These are phyloP conservation scores for Gymnorhina tibicen DNA, from an alignment of 2,113 vertebrate genomes.

Conservation along the genomic window DNA sequence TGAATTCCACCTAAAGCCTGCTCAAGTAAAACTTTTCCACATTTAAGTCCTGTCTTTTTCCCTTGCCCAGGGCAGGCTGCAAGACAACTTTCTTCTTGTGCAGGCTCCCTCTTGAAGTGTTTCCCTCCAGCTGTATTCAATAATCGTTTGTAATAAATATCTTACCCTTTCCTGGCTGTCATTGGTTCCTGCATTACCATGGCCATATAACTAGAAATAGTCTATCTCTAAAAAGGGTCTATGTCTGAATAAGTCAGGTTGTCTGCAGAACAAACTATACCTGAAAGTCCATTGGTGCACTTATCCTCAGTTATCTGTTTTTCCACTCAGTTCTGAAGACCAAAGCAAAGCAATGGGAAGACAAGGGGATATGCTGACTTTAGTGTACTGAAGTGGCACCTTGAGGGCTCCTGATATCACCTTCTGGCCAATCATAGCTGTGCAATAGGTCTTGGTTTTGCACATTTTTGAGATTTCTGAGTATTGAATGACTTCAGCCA, in stretches of 20 bases:
- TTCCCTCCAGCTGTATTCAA: not conserved
- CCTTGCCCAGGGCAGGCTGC: not conserved
- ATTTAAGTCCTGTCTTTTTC: not conserved
- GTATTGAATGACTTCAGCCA: not conserved
- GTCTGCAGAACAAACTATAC: not conserved
- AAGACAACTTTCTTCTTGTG: not conserved
- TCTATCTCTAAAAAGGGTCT: not conserved
- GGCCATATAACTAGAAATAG: not conserved
- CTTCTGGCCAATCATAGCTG: not conserved
- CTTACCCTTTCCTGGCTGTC: not conserved
- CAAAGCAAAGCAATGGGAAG: not conserved
- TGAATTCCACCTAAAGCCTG: not conserved
- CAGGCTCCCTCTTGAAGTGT: not conserved
- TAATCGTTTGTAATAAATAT: not conserved
- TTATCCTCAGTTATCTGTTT: not conserved
- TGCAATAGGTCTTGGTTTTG: not conserved
- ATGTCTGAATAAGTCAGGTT: not conserved
- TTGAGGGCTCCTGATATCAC: not conserved
- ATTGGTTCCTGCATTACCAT: not conserved
- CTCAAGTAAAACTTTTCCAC: not conserved
- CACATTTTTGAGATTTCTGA: not conserved
- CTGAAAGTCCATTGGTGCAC: not conserved
- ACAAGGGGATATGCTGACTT: not conserved
- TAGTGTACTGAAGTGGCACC: rapidly evolving
- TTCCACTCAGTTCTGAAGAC: not conserved